Evolutionary conservation across 92 coral and sea anemone species (phyloP), one percentile per base, ranked within the genome.

Genomic region (Galaxea fascicularis): DNA sequence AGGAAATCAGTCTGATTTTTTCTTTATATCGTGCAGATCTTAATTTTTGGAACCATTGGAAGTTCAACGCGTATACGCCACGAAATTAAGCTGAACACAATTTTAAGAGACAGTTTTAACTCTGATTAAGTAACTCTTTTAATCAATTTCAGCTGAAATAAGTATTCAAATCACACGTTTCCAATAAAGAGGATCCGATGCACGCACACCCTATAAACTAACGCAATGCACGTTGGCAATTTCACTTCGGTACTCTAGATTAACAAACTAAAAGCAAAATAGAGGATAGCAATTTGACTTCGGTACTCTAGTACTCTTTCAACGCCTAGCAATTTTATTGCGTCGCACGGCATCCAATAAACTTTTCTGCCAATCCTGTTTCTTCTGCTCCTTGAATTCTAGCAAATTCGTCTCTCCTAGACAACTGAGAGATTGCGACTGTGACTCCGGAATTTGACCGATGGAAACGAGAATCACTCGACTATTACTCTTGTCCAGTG

Each of bases 391-490:
- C 24, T 71, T 62, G 26, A 74, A 81, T 44, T 81, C 87, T 22
- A 81, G 47, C 84, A 74, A 74, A 25, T 65, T 74, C 44, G 72
- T 87, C 10, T 47, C 41, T 51, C 78, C 81, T 30, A 87, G 74
- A 44, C 41, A 35, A 35, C 41, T 35, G 41, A 47, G 78, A n/a
- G 53, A 44, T 25, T 87, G 87, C 25, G 81, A 44, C 39, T 67
- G 70, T 73, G 44, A 74, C 49, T 35, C 78, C 65, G 57, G 65
- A 39, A 65, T 26, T 27, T 82, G 63, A 65, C 74, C 76, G 67
- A 87, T 81, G 28, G 46, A 60, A n/a, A 87, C 81, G 22, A 85
- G 77, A 8, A 81, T 27, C 52, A 87, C 71, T 0, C 87, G 53
- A 11, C 78, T 76, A 46, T 65, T 78, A 2, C 74, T 65, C 59